Base-by-base conservation (phyloP, 2,797 vertebrate species). In the Neosilurus mollespiculum region DNA sequence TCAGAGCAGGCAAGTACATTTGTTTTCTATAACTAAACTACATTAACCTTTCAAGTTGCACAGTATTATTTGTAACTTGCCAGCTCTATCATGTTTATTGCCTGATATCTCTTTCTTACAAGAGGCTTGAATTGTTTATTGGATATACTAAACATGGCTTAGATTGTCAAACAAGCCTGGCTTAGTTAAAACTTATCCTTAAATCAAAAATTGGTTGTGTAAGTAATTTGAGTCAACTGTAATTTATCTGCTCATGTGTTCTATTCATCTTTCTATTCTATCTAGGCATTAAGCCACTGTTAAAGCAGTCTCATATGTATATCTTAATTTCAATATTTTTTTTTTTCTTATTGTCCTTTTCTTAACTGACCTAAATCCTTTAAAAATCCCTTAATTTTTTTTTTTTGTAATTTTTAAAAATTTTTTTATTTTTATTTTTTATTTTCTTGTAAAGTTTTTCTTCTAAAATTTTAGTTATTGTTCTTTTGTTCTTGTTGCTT, bases 41-140 rank as follows among this genome's bases (percentile, higher is more conserved):
- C 83, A 84, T 83, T 88, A 83, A 88, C 85, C 89, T 85, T 81
- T 78, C 30, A 82, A 86, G 87, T 88, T 86, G 86, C 20, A 71
- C 37, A 83, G 77, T 77, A 82, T 83, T 81, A 80, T 86, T 89
- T 80, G 79, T 67, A 83, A 86, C 84, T 82, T 77, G 59, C 71
- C 26, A 69, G 82, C 84, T 87, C 84, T 86, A 83, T 88, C 83
- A 80, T 75, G 80, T 85, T 85, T 87, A 87, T 66, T 58, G 62
- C 76, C 78, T 73, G 14, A 76, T 54, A 81, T 86, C 78, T 78
- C 58, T 88, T 85, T 85, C 73, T 82, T 34, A 75, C 53, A 72
- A 70, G 64, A 78, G 30, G 24, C 69, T 88, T 82, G 77, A 11
- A 11, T 4, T 34, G 26, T 66, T 62, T 6, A 43, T 61, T 67